Percentiles rank a stretch among this genome's conserved stretches.
Conservation (phyloP, 2,797 vertebrate genomes). For the Otolemur crassicaudatus region DNA sequence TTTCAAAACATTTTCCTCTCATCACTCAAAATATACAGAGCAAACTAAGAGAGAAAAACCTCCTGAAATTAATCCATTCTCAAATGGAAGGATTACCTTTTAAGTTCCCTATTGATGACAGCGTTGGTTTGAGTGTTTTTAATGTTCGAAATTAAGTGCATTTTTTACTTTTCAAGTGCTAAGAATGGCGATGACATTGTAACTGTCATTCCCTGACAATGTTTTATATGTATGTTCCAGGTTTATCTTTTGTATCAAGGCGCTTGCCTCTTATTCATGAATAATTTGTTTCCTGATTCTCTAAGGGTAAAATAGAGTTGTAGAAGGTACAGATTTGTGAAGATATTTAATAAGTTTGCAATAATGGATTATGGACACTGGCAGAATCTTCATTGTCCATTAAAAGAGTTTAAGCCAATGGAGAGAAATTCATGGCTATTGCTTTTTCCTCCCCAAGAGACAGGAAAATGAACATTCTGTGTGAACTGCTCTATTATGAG, state of each 20-base stretch:
- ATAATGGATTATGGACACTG: conserved; percentile 46
- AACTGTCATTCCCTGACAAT: background rate
- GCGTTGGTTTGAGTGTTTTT: background rate
- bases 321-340: background rate
- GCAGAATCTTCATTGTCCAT: conserved; percentile 3
- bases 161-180: conserved; percentile 48
- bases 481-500: conserved; percentile 11
- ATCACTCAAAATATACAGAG: conserved; percentile 22
- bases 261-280: background rate
- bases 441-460: conserved; percentile 16
- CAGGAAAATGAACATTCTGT: background rate
- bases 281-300: background rate
- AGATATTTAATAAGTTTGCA: conserved; percentile 11
- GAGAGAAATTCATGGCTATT: background rate
- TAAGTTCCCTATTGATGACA: background rate
- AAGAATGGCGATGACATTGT: background rate
- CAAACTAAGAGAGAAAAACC: conserved; percentile 37
- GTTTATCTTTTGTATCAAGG: background rate
- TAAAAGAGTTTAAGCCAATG: conserved; percentile 1
- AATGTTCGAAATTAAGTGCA: conserved; percentile 8
- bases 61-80: background rate
- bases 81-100: conserved; percentile 44
- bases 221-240: background rate
- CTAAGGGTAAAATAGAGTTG: background rate
- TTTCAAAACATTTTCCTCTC: conserved; percentile 48